phyloP scores from a whole-genome alignment of 2,797 vertebrate species.

The Urophycis tenuis region DNA sequence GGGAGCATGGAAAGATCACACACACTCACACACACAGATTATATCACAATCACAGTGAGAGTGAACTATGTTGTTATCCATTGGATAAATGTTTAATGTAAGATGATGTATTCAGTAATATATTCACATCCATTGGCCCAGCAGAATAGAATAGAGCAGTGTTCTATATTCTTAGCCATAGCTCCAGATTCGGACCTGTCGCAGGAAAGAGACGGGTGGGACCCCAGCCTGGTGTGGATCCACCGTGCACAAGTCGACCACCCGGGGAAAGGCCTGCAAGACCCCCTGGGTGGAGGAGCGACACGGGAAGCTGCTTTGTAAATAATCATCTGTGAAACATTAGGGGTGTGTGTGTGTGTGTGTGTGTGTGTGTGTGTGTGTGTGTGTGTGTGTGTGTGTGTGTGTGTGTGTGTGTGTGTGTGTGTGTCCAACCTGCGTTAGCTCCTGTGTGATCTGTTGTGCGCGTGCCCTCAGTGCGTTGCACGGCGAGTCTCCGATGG shows the following conservation, averaged over 20 bases:
- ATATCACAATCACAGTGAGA: too few species aligned
- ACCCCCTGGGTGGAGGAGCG: conserved; percentile 39
- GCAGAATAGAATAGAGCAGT: not conserved
- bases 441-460: not conserved
- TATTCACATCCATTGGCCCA: not conserved
- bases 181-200: conserved; percentile 50
- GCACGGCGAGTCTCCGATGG: not conserved
- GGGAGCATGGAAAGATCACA: too few species aligned
- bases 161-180: not conserved
- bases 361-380: too few species aligned
- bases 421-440: not conserved
- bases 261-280: conserved; percentile 35
- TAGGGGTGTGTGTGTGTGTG: too few species aligned
- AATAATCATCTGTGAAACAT: too few species aligned
- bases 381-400: too few species aligned
- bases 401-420: too few species aligned
- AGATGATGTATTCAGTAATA: not conserved
- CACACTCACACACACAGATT: too few species aligned
- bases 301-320: conserved; percentile 23
- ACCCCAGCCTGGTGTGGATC: conserved; percentile 56
- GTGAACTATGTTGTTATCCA: not conserved
- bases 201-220: conserved; percentile 61
- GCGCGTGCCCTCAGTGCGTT: not conserved
- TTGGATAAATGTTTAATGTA: too few species aligned
- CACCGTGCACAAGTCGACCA: conserved; percentile 51